Percentiles rank a stretch among this genome's conserved stretches.
phyloP scores from a whole-genome alignment of 2,113 vertebrate species.

The Gymnobelideus leadbeateri region DNA sequence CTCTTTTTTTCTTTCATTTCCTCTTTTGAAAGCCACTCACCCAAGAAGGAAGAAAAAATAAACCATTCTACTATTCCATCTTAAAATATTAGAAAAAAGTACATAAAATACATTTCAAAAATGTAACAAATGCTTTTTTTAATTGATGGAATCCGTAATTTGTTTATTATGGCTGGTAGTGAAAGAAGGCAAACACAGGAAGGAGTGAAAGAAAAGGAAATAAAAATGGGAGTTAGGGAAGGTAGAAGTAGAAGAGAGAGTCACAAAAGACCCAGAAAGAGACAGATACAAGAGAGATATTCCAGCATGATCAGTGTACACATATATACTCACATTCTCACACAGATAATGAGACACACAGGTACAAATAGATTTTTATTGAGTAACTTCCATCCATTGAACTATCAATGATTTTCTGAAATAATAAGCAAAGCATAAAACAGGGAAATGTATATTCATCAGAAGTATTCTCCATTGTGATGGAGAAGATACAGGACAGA shows the following conservation, averaged over 20 bases:
- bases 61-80: neutral
- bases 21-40: neutral
- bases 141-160: neutral
- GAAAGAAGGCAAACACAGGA: neutral
- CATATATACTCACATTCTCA: neutral
- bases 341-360: neutral
- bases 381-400: neutral
- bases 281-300: neutral
- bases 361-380: neutral
- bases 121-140: neutral
- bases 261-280: neutral
- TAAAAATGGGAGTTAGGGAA: neutral
- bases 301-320: neutral
- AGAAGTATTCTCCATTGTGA: neutral
- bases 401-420: neutral
- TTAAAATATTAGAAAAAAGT: neutral
- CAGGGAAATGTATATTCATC: neutral
- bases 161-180: neutral
- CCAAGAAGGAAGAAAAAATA: neutral
- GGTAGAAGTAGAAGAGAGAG: neutral
- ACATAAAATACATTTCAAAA: neutral
- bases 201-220: neutral
- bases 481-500: neutral
- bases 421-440: neutral
- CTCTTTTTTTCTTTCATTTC: neutral